Base-by-base conservation (phyloP, 1,140 invertebrate genomes). In the Procambarus clarkii region DNA sequence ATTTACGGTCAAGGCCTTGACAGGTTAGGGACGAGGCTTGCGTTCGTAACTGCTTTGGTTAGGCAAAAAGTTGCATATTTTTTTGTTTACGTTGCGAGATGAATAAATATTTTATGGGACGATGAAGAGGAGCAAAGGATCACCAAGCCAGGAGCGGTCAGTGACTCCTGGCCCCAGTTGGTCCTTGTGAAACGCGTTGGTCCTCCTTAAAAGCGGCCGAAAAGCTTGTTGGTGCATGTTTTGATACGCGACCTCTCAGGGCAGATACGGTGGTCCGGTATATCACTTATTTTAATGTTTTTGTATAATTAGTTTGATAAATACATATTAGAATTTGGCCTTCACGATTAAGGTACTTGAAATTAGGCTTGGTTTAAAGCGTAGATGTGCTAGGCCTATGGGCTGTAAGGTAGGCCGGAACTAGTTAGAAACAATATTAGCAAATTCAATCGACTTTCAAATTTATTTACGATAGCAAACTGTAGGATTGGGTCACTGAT, bases 211-310 rank as follows among this genome's bases (percentile, higher is more conserved):
- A 11, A 21, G 69, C n/a, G 69, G n/a, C 69, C 69, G 69, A 3
- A n/a, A 74, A 8, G n/a, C n/a, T 34, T 69, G 64, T 69, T 13
- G 4, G 69, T 34, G 7, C n/a, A 15, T 74, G 69, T 74, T 34
- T 2, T 24, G 69, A 71, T 71, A 71, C 3, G 3, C 2, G n/a
- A n/a, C 4, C 2, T 34, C 5, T 34, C 5, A 11, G 69, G n/a
- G 2, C 69, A 34, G 69, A 74, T 74, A 74, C n/a, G 69, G n/a
- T 34, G 2, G 2, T 2, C n/a, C 11, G 24, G 21, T 24, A 34
- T 74, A 74, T 74, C 69, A 74, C n/a, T 74, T 74, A 44, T 74
- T 74, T 74, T 74, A 34, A 74, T 44, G 69, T 34, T 74, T 74
- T 74, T 24, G n/a, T 74, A 34, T 74, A 74, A 74, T 74, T 74